A percentile compares a stretch with the other conserved stretches of the same genome.
These are phyloP conservation scores for Acanthosepion esculentum DNA, from an alignment of 2,888 invertebrate genomes.

Conservation along the genomic window DNA sequence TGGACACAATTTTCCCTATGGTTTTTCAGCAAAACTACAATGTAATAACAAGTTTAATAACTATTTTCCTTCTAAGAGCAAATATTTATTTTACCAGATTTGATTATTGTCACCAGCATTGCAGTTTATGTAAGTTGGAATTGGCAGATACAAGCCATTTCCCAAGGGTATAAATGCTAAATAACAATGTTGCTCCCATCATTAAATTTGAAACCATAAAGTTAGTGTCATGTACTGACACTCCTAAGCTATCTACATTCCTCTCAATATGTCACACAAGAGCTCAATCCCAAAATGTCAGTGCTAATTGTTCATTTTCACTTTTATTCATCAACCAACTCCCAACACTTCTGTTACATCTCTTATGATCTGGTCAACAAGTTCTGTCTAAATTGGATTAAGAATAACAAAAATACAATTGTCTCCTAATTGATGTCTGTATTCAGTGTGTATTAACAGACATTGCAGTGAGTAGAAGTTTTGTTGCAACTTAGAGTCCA, in stretches of 20 bases:
- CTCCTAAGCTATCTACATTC: not conserved
- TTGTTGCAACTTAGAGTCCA: not conserved
- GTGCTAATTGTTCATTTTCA: not conserved
- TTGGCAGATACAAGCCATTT: too few species aligned
- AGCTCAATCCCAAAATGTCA: not conserved
- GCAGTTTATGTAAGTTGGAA: too few species aligned
- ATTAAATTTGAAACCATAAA: not conserved
- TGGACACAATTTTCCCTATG: too few species aligned
- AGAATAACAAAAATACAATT: conserved; percentile 9
- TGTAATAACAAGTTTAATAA: too few species aligned
- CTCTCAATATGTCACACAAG: not conserved
- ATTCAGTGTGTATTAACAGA: not conserved
- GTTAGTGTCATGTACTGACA: not conserved
- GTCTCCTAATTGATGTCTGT: not conserved
- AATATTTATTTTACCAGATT: too few species aligned
- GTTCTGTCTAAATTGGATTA: not conserved
- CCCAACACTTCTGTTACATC: not conserved
- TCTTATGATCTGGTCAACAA: not conserved
- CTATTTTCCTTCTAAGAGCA: too few species aligned
- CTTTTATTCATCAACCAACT: not conserved
- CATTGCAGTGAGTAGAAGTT: not conserved
- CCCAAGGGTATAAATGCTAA: not conserved
- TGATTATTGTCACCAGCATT: too few species aligned
- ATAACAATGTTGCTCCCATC: not conserved
- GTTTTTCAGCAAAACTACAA: too few species aligned